Evolutionary conservation across 2,888 invertebrate genomes (phyloP).

Genomic region (Pterostichus madidus): DNA sequence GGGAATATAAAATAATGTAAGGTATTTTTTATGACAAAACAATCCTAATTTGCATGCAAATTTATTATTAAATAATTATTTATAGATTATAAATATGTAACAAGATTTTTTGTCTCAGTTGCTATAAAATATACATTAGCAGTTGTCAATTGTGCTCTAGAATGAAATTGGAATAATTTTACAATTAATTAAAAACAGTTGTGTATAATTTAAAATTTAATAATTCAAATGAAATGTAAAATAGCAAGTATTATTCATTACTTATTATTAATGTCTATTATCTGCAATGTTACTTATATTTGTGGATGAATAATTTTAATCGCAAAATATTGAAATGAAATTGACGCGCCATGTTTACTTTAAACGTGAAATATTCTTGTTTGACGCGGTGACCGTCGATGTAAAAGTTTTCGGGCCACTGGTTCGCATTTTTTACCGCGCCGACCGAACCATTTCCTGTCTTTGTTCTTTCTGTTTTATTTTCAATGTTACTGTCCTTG

Average conservation of each 20-base stretch:
- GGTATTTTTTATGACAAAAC: background rate
- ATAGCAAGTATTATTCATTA: constrained; percentile 20
- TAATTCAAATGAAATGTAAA: constrained; percentile 13
- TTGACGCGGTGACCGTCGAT: constrained; percentile 5
- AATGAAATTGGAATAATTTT: constrained; percentile 32
- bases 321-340: too few relatives aligned
- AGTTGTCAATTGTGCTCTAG: constrained; percentile 19
- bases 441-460: constrained; percentile 67
- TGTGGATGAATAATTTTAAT: background rate
- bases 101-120: constrained; percentile 6
- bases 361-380: background rate
- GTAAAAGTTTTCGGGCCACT: constrained; percentile 51
- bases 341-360: background rate
- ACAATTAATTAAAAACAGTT: constrained; percentile 24
- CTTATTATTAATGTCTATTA: background rate
- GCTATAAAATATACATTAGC: constrained; percentile 29
- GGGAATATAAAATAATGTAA: background rate
- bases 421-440: constrained; percentile 64
- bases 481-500: constrained; percentile 63
- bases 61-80: constrained; percentile 17
- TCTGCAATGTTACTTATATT: background rate
- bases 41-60: background rate
- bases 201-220: constrained; percentile 11
- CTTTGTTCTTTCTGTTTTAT: constrained; percentile 67
- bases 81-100: constrained; percentile 14